Evolutionary conservation across 2,888 invertebrate genomes (phyloP), one percentile per base, ranked within the genome.

Genomic region (Aelia acuminata): DNA sequence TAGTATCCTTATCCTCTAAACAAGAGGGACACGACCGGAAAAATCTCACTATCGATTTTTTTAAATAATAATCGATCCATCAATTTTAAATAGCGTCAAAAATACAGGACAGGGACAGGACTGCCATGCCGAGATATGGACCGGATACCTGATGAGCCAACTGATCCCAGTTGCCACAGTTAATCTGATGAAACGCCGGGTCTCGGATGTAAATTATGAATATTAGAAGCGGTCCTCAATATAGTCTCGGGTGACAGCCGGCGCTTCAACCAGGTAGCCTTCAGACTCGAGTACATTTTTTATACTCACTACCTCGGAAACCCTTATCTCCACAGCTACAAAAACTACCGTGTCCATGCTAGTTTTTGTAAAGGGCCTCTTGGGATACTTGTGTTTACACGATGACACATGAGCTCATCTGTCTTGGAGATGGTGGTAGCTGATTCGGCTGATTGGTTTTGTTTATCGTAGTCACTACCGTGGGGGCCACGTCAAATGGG

Each of bases 331-430:
- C 22, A 20, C 43, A 39, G 43, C 11, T 39, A 43, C 80, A 80
- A 80, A 80, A 80, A 80, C 80, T 80, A 80, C 43, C 80, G 22
- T 43, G 43, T 43, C 80, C 39, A 18, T 80, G 43, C 43, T 31
- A 63, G 63, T 63, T 63, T 63, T 63, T 63, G 31, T 63, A 63
- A 80, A 80, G 80, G 80, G n/a, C n/a, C n/a, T 39, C 80, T 43
- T 43, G 39, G 39, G 80, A 80, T 80, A 80, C 80, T 80, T 39
- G 43, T 80, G 80, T 80, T 80, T 80, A 80, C 80, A 80, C 43
- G 39, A 43, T 80, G 80, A 80, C 80, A 80, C 80, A 80, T 80
- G 80, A 80, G 80, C 80, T 80, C 80, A 43, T 80, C 80, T 80
- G 80, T 80, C 80, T 80, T 22, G 18, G 39, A 75, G 80, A 80